Conservation (phyloP, 2,113 vertebrate genomes). For the Onychostruthus taczanowskii region DNA sequence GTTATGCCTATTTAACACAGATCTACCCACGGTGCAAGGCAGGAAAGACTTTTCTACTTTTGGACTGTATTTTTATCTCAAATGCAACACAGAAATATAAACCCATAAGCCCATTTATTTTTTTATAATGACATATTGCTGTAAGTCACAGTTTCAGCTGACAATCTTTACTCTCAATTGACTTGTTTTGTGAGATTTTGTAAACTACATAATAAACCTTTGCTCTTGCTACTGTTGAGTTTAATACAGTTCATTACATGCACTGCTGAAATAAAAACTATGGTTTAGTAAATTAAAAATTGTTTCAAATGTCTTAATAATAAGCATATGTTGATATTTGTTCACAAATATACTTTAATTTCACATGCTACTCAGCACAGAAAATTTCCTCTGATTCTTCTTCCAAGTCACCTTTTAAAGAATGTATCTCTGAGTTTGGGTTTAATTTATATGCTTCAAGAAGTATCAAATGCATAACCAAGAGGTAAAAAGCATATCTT, state of each 20-base stretch:
- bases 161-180: slow-evolving; percentile 34
- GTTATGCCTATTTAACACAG: background rate
- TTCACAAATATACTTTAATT: background rate
- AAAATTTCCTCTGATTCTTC: background rate
- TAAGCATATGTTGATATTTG: background rate
- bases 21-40: background rate
- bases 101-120: slow-evolving; percentile 37
- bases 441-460: background rate
- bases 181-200: slow-evolving; percentile 43
- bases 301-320: background rate
- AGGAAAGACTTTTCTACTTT: slow-evolving; percentile 4
- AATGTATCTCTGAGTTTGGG: background rate
- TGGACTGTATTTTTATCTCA: slow-evolving; percentile 46
- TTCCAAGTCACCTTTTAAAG: background rate
- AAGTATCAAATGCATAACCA: background rate
- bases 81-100: slow-evolving; percentile 36
- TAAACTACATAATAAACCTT: slow-evolving; percentile 46
- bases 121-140: slow-evolving; percentile 37
- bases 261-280: background rate
- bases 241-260: background rate
- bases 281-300: slow-evolving; percentile 27
- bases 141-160: slow-evolving; percentile 47
- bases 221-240: slow-evolving; percentile 7
- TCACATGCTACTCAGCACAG: background rate
- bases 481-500: background rate